Evolutionary conservation across 1,140 invertebrate genomes (phyloP), one percentile per base, ranked within the genome.

Genomic region (Helicoverpa zea): DNA sequence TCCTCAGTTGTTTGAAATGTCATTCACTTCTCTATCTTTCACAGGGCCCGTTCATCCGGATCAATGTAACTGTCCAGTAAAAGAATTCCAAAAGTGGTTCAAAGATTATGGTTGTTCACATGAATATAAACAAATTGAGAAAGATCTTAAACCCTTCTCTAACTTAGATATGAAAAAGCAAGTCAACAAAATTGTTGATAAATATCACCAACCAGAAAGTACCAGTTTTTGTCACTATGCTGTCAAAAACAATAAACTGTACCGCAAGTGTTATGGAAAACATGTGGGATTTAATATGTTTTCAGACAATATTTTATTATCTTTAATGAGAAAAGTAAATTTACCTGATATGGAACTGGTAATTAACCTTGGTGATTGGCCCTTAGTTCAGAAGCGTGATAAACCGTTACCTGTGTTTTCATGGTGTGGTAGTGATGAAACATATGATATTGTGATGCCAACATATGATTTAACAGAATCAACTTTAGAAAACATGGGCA

Each of bases 251-350:
- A 99, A 99, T 93, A 92, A 97, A 97, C 95, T 99, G 86, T 98
- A 98, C 92, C 96, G 98, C 87, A 96, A 97, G 86, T 99, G 98
- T 89, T 98, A 98, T 95, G 99, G 99, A 23, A 96, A 99, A 95
- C 97, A 99, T 95, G 97, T 98, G n/a, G 98, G 98, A 13, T 99
- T 99, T 91, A 98, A 98, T 92, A 98, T 99, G 96, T 99, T 99
- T 95, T 97, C 98, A 92, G 99, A 99, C 95, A 96, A 97, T 68
- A 97, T 99, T 81, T 95, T 99, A 18, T 91, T 98, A 35, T 99
- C 98, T 0, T 88, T 99, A 14, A 92, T 97, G 12, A 95, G 98
- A 83, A 99, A 99, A 96, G 97, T 97, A n/a, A 82, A 94, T 23
- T 91, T 99, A 61, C 98, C 98, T 13, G 97, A 99, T 95, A 93